phyloP scores from a whole-genome alignment of 2,797 vertebrate species.

The Heteromormyrus szaboi region DNA sequence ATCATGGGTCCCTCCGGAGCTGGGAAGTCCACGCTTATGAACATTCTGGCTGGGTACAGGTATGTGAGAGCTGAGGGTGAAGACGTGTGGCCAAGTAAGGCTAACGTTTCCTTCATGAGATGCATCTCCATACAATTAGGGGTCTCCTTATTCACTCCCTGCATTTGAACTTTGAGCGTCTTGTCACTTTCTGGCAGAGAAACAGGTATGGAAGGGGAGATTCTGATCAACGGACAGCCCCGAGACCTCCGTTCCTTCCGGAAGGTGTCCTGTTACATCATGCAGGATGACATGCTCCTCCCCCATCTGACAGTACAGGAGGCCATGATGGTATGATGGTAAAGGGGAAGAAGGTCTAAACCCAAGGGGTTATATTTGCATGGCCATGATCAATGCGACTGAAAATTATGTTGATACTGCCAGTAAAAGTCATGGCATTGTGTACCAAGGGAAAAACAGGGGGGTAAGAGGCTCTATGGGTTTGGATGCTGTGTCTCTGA shows the following conservation, averaged over 20 bases:
- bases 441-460: neutral
- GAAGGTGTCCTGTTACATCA: conserved; percentile 86
- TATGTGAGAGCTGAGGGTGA: conserved; percentile 45
- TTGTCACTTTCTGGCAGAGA: neutral
- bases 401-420: neutral
- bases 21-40: conserved; percentile 58
- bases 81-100: neutral
- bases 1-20: conserved; percentile 95
- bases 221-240: conserved; percentile 78
- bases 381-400: neutral
- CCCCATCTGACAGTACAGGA: conserved; percentile 64
- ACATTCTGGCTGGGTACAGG: conserved; percentile 93
- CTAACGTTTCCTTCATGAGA: neutral
- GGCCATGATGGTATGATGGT: neutral
- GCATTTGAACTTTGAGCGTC: neutral
- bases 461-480: neutral
- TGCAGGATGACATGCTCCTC: conserved; percentile 61
- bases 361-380: neutral
- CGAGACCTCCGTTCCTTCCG: conserved; percentile 85
- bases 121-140: neutral
- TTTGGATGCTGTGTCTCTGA: neutral
- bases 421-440: neutral
- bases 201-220: conserved; percentile 53
- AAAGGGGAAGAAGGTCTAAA: neutral
- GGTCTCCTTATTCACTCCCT: neutral